phyloP scores from a whole-genome alignment of 2,113 vertebrate species.

The Daphoenositta chrysoptera region DNA sequence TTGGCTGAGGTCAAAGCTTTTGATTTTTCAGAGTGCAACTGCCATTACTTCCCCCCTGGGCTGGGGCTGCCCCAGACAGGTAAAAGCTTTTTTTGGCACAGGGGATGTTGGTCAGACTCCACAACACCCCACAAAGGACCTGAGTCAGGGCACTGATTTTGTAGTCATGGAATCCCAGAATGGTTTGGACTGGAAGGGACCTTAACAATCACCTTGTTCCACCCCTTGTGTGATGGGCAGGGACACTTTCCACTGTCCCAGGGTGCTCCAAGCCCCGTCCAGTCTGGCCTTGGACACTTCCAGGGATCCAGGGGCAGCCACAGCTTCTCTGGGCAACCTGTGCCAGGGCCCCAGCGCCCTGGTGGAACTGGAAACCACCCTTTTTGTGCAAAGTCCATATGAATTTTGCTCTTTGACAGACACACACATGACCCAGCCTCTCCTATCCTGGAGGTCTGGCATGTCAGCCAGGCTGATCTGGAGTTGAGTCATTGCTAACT shows the following conservation, averaged over 20 bases:
- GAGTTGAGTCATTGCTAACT: background rate
- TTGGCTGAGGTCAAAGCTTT: background rate
- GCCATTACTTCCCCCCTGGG: too few species aligned
- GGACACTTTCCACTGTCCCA: background rate
- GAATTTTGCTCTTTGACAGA: background rate
- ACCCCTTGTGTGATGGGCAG: background rate
- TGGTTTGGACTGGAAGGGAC: background rate
- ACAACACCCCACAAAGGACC: background rate
- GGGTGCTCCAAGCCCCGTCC: rapidly evolving
- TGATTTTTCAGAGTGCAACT: background rate
- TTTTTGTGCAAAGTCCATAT: background rate
- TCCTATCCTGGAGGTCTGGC: background rate
- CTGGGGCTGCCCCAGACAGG: background rate
- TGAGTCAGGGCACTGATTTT: background rate
- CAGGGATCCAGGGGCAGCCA: background rate
- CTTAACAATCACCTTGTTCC: background rate
- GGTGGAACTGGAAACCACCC: background rate
- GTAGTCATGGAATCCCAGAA: background rate
- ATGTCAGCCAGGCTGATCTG: background rate
- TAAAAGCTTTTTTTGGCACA: background rate
- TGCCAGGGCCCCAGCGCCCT: background rate
- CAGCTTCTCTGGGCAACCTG: background rate
- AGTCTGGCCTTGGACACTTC: background rate
- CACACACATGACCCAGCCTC: background rate
- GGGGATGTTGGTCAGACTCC: background rate